Evolutionary conservation across 1,140 invertebrate genomes (phyloP).

Genomic region (Melitaea cinxia): DNA sequence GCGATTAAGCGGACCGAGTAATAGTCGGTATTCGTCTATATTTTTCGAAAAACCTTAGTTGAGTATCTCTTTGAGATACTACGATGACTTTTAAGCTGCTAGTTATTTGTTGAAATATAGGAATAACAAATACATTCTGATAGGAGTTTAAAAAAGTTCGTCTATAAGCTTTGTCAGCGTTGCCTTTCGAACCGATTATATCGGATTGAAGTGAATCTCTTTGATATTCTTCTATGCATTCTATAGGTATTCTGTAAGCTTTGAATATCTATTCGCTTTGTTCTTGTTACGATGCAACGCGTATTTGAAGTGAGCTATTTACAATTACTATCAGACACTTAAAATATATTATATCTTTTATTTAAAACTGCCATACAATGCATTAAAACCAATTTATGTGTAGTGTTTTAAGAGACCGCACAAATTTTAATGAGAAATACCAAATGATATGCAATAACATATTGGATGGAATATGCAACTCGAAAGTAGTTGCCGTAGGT

Average conservation of each 20-base stretch:
- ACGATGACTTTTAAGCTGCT: neutral
- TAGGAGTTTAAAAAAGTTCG: constrained; percentile 9
- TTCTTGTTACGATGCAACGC: neutral
- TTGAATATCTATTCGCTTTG: constrained; percentile 1
- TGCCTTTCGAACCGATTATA: constrained; percentile 20
- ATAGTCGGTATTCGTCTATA: too few relatives aligned
- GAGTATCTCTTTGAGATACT: neutral
- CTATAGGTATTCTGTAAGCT: constrained; percentile 4
- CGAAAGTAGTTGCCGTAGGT: too few relatives aligned
- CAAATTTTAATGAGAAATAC: too few relatives aligned
- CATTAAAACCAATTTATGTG: too few relatives aligned
- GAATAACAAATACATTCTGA: constrained; percentile 22
- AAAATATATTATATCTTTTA: too few relatives aligned
- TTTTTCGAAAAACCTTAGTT: neutral
- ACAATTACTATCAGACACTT: too few relatives aligned
- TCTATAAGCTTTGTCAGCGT: constrained; percentile 22
- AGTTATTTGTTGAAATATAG: constrained; percentile 18
- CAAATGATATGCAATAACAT: too few relatives aligned
- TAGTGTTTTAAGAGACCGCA: too few relatives aligned
- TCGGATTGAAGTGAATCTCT: constrained; percentile 15
- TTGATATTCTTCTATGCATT: neutral
- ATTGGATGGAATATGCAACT: too few relatives aligned
- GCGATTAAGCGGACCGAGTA: neutral
- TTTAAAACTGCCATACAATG: too few relatives aligned
- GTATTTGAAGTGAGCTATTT: neutral